Evolutionary conservation across 2,888 invertebrate genomes (phyloP), one percentile per base, ranked within the genome.

Genomic region (Caenorhabditis doughertyi): DNA sequence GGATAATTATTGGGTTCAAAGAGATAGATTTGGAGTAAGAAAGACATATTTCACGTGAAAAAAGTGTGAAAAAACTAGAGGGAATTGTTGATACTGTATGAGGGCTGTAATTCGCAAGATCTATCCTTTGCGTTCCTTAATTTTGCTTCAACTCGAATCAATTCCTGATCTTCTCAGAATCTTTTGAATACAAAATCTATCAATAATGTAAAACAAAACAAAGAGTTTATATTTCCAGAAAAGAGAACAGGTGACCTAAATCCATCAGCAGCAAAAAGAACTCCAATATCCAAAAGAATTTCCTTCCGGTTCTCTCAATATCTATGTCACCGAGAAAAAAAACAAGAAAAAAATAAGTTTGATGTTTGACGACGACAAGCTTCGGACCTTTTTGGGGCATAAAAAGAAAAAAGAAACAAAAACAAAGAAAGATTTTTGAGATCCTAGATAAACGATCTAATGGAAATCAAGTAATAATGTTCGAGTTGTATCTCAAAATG

Each of bases 1-100:
- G 65, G 56, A 39, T 76, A 76, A 76, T 76, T 60, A 76, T 44
- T 58, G 67, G 76, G 42, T 67, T 67, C 51, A 27, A 35, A 47
- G n/a, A 47, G 60, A 56, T 13, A 35, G 47, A 70, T n/a, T n/a
- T n/a, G n/a, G n/a, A n/a, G n/a, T n/a, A n/a, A n/a, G n/a, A n/a
- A n/a, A n/a, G n/a, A n/a, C n/a, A n/a, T n/a, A n/a, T n/a, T n/a
- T n/a, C n/a, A n/a, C n/a, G n/a, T n/a, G n/a, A n/a, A n/a, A n/a
- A n/a, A n/a, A n/a, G n/a, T n/a, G n/a, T n/a, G n/a, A n/a, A n/a
- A n/a, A n/a, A n/a, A n/a, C n/a, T n/a, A n/a, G n/a, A n/a, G n/a
- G n/a, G n/a, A n/a, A n/a, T n/a, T n/a, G n/a, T n/a, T n/a, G n/a
- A n/a, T n/a, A n/a, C n/a, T n/a, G n/a, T n/a, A n/a, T n/a, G n/a